Evolutionary conservation across 1,140 invertebrate species (phyloP), one percentile per base, ranked within the genome.

Genomic region (Stenopsyche tienmushanensis): DNA sequence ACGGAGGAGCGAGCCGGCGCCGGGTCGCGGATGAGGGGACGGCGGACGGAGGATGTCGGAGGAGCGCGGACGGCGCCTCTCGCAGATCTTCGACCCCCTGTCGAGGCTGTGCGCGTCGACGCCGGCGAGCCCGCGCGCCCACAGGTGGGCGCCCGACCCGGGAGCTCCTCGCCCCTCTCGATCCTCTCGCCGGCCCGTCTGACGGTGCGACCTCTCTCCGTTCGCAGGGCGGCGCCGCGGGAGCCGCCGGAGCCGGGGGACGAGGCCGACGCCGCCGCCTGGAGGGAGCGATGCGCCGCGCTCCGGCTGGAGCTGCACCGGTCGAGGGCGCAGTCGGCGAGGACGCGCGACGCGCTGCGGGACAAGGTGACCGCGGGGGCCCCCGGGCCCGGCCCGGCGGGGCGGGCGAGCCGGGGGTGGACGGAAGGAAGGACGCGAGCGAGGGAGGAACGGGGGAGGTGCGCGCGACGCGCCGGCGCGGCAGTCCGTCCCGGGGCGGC

Each of bases 251-350:
- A n/a, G 25, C 34, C 13, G 52, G 65, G 23, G 66, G 75, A 77
- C 74, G 45, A 58, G 58, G 23, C 74, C 74, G 64, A 77, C 1
- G 76, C 80, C 18, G 82, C 83, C 66, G 89, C 90, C 73, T 94
- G 92, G 92, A 89, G 92, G 76, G 90, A 93, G 73, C 81, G 90
- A 23, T 94, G 91, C 74, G 76, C 92, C 66, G 88, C 92, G 72
- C 74, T 94, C 65, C 91, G 94, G 72, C 74, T 92, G 67, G 91
- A 93, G 72, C 78, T 94, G 70, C 90, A 93, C 73, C 82, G 90
- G 50, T 93, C 90, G 69, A 82, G 90, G 58, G 86, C 90, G 67
- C 91, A 94, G 75, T 89, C 91, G 0, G 89, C 88, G n/a, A 85
- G 90, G 69, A 91, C 93, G 25, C 82, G 91, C 21, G 90, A 92